A percentile compares a stretch with the other conserved stretches of the same genome.
phyloP scores from a whole-genome alignment of 2,113 vertebrate genomes.

The Charina bottae region DNA sequence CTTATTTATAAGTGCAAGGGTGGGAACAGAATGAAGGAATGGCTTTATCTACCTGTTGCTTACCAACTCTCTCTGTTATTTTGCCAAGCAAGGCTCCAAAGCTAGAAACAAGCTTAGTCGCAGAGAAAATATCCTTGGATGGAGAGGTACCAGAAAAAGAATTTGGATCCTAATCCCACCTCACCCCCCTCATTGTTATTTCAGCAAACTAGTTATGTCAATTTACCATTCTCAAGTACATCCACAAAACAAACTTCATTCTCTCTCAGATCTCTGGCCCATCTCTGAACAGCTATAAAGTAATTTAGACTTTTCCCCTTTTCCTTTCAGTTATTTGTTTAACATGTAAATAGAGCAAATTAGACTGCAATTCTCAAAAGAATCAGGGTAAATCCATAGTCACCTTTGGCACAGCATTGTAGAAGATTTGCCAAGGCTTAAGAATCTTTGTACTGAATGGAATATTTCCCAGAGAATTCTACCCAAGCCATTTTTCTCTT shows the following conservation, averaged over 20 bases:
- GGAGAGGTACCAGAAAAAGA: neutral
- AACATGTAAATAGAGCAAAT: neutral
- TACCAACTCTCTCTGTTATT: neutral
- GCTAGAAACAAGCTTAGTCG: neutral
- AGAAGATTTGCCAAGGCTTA: neutral
- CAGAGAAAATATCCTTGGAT: neutral
- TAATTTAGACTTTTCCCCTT: too few relatives aligned
- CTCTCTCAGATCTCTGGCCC: neutral
- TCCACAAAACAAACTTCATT: neutral
- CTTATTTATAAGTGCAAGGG: neutral
- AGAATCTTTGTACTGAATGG: constrained; percentile 2
- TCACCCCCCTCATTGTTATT: neutral
- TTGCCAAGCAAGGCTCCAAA: neutral
- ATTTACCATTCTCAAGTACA: neutral
- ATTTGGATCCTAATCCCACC: neutral
- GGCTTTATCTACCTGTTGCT: neutral
- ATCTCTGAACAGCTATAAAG: neutral
- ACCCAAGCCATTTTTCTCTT: neutral
- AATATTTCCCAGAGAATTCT: constrained; percentile 1
- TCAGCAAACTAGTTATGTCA: neutral
- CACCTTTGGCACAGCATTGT: neutral
- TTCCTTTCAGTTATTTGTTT: neutral
- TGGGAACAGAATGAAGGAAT: neutral
- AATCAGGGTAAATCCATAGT: neutral
- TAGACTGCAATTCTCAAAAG: neutral